Conservation (phyloP, 2,113 vertebrate genomes). For the Hippocampus zosterae region DNA sequence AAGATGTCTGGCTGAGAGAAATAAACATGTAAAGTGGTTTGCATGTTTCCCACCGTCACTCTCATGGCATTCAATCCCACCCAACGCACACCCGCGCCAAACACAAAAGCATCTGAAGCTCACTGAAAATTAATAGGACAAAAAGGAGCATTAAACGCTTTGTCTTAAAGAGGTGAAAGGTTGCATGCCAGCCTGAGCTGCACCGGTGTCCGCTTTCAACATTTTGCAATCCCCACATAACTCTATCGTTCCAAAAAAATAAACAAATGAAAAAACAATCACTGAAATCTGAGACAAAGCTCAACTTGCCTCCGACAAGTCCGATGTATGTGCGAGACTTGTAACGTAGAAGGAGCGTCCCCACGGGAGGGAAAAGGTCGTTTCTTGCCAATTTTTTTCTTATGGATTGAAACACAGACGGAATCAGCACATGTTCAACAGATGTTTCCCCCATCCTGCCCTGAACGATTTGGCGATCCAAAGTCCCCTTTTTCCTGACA, state of each 20-base stretch:
- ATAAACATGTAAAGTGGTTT: constrained; percentile 19
- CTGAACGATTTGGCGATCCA: constrained; percentile 4
- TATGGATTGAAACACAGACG: constrained; percentile 11
- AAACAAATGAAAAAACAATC: background rate
- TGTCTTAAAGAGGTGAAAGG: constrained; percentile 29
- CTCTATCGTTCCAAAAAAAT: constrained; percentile 24
- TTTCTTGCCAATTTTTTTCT: constrained; percentile 26
- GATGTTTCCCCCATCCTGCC: constrained; percentile 28
- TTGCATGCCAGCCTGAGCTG: constrained; percentile 26
- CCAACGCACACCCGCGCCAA: constrained; percentile 15
- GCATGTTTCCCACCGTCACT: constrained; percentile 7
- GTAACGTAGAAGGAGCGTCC: constrained; percentile 38
- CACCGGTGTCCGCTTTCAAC: constrained; percentile 24
- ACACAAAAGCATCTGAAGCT: constrained; percentile 12
- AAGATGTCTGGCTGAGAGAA: constrained; percentile 5
- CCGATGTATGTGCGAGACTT: constrained; percentile 31
- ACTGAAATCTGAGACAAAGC: constrained; percentile 39
- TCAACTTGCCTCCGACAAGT: constrained; percentile 10
- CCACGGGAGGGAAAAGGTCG: constrained; percentile 46
- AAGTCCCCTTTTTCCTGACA: background rate
- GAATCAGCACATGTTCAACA: constrained; percentile 49
- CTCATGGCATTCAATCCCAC: constrained; percentile 18
- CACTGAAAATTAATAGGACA: constrained; percentile 22
- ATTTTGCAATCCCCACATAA: constrained; percentile 27
- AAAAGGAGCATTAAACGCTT: constrained; percentile 8